Evolutionary conservation across 92 coral and sea anemone species (phyloP).

Genomic region (Diadumene lineata): DNA sequence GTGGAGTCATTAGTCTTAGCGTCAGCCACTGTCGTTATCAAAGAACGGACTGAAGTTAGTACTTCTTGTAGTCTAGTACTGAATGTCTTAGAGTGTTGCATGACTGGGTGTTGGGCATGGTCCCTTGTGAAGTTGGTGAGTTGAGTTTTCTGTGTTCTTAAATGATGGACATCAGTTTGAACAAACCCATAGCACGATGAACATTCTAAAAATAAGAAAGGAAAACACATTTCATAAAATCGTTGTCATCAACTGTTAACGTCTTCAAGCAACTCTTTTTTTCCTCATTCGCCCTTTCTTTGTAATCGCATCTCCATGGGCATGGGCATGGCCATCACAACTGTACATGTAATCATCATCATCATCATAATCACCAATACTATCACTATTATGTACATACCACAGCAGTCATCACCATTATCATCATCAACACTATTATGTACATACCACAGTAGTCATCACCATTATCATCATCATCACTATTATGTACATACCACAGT

Average conservation of each 20-base stretch:
- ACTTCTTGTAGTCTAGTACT: constrained; percentile 52
- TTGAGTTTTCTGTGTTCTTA: constrained; percentile 56
- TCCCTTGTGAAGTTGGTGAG: constrained; percentile 24
- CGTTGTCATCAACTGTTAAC: not conserved
- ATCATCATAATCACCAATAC: too few species aligned
- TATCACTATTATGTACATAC: too few species aligned
- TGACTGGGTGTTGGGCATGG: constrained; percentile 50
- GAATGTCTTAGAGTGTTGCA: constrained; percentile 54
- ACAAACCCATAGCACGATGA: constrained; percentile 73
- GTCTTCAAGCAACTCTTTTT: too few species aligned
- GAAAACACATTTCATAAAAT: too few species aligned
- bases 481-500: not conserved
- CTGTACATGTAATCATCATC: too few species aligned
- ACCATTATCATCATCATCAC: not conserved
- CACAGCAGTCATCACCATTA: too few species aligned
- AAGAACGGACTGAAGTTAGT: constrained; percentile 39
- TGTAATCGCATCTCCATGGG: too few species aligned
- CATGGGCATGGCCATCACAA: too few species aligned
- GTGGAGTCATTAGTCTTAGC: constrained; percentile 38
- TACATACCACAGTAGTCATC: too few species aligned
- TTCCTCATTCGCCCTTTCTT: too few species aligned
- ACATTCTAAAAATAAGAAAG: constrained; percentile 58
- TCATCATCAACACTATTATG: too few species aligned
- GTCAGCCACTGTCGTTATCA: constrained; percentile 16
- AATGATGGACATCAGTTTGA: constrained; percentile 60